Conservation (phyloP, 1,140 invertebrate genomes). For the Aphis gossypii region DNA sequence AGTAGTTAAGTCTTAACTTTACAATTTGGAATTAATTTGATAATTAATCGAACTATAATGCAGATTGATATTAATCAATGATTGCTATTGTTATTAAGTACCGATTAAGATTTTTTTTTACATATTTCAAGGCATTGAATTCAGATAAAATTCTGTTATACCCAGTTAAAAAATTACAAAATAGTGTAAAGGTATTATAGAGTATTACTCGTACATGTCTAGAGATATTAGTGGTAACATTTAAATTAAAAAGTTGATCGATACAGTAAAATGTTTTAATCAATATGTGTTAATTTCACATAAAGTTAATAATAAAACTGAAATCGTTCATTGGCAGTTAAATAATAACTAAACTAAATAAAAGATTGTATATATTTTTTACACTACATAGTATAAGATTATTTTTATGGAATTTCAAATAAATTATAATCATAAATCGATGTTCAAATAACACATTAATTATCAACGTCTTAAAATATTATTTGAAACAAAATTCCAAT, state of each 20-base stretch:
- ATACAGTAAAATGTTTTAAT: too few relatives aligned
- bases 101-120: neutral
- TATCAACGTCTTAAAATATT: neutral
- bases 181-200: too few relatives aligned
- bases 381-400: neutral
- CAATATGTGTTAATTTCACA: too few relatives aligned
- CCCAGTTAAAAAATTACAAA: too few relatives aligned
- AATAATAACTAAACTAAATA: too few relatives aligned
- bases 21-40: neutral
- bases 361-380: neutral
- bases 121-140: neutral
- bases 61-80: neutral
- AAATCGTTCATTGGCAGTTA: too few relatives aligned
- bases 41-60: neutral
- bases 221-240: too few relatives aligned
- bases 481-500: neutral
- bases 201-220: too few relatives aligned
- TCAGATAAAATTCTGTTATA: too few relatives aligned
- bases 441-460: neutral
- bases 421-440: neutral
- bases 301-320: too few relatives aligned
- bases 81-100: neutral
- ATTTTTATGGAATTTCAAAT: neutral
- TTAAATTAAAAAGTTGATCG: too few relatives aligned
- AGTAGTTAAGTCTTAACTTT: neutral